Conservation (phyloP, 2,888 invertebrate species). For the Branchellion lobata region DNA sequence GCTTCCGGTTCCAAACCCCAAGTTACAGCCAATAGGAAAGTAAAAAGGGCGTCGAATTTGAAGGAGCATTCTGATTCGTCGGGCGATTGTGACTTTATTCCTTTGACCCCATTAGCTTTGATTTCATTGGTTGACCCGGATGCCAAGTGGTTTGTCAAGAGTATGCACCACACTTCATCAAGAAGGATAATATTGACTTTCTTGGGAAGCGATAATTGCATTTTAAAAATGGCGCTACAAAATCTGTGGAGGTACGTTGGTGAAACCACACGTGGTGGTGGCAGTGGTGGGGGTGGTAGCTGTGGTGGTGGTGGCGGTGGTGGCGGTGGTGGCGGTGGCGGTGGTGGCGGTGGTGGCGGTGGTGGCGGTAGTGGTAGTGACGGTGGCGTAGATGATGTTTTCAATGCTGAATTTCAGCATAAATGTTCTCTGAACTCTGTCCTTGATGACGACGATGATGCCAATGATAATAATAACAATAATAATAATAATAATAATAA, state of each 20-base stretch:
- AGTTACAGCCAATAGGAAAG: no score
- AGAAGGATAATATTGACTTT: background rate
- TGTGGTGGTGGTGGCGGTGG: background rate
- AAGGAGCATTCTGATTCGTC: no score
- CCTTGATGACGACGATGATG: background rate
- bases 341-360: background rate
- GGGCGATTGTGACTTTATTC: background rate
- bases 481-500: background rate
- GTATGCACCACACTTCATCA: conserved; percentile 3
- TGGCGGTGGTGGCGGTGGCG: background rate
- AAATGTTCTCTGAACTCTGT: background rate
- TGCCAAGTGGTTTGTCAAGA: conserved; percentile 24
- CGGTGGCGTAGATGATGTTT: background rate
- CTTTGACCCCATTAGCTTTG: conserved; percentile 21
- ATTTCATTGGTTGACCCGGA: conserved; percentile 32
- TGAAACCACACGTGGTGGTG: background rate
- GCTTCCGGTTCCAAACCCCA: no score
- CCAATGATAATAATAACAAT: background rate
- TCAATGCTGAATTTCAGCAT: no score
- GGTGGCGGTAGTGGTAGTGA: background rate
- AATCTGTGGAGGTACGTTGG: background rate
- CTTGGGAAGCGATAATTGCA: background rate
- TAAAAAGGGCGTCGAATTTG: no score
- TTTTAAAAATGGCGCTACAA: background rate
- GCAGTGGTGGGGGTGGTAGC: background rate